A percentile compares a stretch with the other conserved stretches of the same genome.
These are phyloP conservation scores for Tinea semifulvella DNA, from an alignment of 2,888 invertebrate species.

Conservation along the genomic window DNA sequence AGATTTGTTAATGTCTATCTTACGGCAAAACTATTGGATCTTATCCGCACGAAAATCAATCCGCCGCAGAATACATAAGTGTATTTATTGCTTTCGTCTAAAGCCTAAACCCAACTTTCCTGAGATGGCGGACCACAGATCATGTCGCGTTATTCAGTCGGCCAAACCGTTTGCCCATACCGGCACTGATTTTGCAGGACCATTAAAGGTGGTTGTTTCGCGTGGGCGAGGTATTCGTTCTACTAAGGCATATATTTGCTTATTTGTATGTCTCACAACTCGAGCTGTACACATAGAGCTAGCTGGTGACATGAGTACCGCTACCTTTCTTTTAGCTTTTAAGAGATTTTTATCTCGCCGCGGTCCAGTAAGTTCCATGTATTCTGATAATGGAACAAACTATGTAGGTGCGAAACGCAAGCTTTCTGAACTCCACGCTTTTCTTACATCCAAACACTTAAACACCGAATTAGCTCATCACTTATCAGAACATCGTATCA, in stretches of 20 bases:
- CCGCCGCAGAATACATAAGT: neutral
- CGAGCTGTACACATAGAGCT: conserved; percentile 19
- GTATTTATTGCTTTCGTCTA: neutral
- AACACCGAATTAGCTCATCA: neutral
- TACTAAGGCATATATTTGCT: conserved; percentile 1
- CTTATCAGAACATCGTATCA: neutral
- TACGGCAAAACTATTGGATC: neutral
- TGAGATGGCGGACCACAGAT: neutral
- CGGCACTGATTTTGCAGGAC: conserved; percentile 3
- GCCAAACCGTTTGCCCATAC: conserved; percentile 5
- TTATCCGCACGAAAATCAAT: neutral
- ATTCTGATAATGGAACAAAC: conserved; percentile 18
- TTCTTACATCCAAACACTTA: neutral
- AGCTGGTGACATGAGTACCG: conserved; percentile 18
- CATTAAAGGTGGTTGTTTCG: neutral
- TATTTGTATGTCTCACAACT: conserved; percentile 14
- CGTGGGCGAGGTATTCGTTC: neutral
- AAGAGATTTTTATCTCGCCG: conserved; percentile 20
- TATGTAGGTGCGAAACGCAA: conserved; percentile 9
- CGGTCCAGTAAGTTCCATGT: conserved; percentile 17
- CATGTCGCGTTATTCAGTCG: neutral
- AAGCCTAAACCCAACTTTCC: neutral
- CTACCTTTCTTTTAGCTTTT: conserved; percentile 18
- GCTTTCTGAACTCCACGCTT: neutral
- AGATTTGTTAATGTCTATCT: neutral